Evolutionary conservation across 2,797 vertebrate species (phyloP), one percentile per base, ranked within the genome.

Genomic region (Poeciliopsis turneri): DNA sequence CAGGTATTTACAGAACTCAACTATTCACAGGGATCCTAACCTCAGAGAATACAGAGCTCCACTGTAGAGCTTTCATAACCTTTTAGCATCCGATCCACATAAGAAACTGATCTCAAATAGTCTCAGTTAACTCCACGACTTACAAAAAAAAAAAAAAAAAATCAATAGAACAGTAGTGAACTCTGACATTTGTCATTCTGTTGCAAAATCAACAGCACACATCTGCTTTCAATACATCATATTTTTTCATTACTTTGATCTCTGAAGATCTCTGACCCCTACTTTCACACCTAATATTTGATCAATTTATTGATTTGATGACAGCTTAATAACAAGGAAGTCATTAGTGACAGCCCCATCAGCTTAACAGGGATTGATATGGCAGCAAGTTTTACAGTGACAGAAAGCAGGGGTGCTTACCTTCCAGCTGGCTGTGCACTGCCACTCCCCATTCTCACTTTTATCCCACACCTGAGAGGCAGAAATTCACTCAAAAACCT

Each of bases 391-490:
- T 33, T 82, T 25, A 57, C 70, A 55, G 1, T 5, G 25, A 72
- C 51, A 9, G 64, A 51, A 69, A 45, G 15, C n/a, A 49, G 28
- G 28, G 20, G 47, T 28, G 28, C 71, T 93, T 88, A 98, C 98
- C 98, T 99, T 99, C 98, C 98, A 99, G 88, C 98, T 99, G 39
- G 98, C 98, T 2, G 98, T 99, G 90, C 98, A 99, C 75, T 96
- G 96, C 98, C 98, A 99, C 81, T 99, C 98, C 57, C 98, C 98
- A 76, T 94, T 97, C 90, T 99, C 98, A 84, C 96, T 97, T 96
- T 98, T 99, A 89, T 99, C 98, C 98, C 98, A 99, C 76, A 99
- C 98, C 98, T 99, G 68, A 86, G 11, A 75, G 28, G 78, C 2
- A 10, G 73, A 4, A 74, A 4, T 8, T 11, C 47, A 15, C 78